Percentiles rank a stretch among this genome's conserved stretches.
These are phyloP conservation scores for Miichthys miiuy DNA, from an alignment of 2,797 vertebrate species.

Conservation along the genomic window DNA sequence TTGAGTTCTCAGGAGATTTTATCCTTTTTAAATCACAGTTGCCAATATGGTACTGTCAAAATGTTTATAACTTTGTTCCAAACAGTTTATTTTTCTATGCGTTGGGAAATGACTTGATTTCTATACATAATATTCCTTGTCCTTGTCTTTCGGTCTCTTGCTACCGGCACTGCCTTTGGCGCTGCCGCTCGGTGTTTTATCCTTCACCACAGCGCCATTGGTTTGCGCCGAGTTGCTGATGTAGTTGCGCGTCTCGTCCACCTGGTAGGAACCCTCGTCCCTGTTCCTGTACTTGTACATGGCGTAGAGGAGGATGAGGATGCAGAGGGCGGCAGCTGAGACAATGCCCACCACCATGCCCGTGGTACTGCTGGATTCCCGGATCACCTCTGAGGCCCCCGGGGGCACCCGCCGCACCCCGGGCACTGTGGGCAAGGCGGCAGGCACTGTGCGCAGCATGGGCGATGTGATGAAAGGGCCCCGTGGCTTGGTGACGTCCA, in stretches of 20 bases:
- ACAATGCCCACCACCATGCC: constrained; percentile 99
- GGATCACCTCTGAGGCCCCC: constrained; percentile 98
- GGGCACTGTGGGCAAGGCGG: constrained; percentile 99
- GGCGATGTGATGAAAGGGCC: constrained; percentile 99
- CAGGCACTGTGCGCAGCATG: constrained; percentile 99
- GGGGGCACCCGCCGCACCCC: constrained; percentile 95
- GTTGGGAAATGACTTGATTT: constrained; percentile 79
- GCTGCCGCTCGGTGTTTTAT: constrained; percentile 88
- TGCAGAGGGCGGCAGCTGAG: constrained; percentile 99
- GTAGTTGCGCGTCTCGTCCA: constrained; percentile 99
- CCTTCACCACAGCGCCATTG: constrained; percentile 97
- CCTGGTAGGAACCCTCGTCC: constrained; percentile 99
- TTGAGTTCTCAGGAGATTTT: constrained; percentile 79
- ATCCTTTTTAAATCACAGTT: constrained; percentile 82
- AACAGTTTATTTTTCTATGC: constrained; percentile 91
- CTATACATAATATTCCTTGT: constrained; percentile 99
- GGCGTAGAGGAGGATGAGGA: constrained; percentile 99
- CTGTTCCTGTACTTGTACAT: constrained; percentile 99
- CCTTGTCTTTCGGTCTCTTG: constrained; percentile 99
- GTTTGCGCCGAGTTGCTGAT: constrained; percentile 99
- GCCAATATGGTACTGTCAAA: constrained; percentile 86
- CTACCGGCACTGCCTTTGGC: constrained; percentile 88
- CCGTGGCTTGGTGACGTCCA: constrained; percentile 99
- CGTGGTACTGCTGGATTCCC: constrained; percentile 99
- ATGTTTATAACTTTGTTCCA: constrained; percentile 76